Evolutionary conservation across 2,888 invertebrate species (phyloP).

Genomic region (Theristus sp.): DNA sequence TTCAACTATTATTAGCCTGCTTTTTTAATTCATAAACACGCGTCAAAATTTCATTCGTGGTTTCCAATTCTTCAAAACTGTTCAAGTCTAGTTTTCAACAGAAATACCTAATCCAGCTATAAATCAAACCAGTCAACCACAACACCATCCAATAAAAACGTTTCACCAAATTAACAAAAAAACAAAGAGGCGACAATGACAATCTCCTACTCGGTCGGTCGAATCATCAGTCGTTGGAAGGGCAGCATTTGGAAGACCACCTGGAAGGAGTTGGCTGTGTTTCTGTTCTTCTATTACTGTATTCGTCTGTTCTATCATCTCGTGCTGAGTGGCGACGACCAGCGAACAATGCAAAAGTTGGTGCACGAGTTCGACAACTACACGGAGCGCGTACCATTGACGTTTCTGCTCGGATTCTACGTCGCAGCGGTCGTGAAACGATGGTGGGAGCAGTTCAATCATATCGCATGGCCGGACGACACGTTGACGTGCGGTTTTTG

Average conservation of each 20-base stretch:
- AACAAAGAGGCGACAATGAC: conserved; percentile 39
- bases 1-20: too few relatives aligned
- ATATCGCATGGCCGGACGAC: conserved; percentile 8
- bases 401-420: conserved; percentile 19
- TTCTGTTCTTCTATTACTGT: neutral
- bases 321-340: neutral
- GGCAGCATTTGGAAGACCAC: conserved; percentile 4
- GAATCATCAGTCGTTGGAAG: neutral
- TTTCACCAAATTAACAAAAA: neutral
- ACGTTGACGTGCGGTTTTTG: neutral
- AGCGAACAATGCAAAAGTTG: neutral
- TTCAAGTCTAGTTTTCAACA: too few relatives aligned
- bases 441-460: conserved; percentile 8
- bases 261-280: conserved; percentile 3
- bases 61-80: too few relatives aligned
- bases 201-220: conserved; percentile 2
- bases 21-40: too few relatives aligned
- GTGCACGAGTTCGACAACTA: conserved; percentile 13
- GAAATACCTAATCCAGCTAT: too few relatives aligned
- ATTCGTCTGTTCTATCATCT: neutral
- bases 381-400: conserved; percentile 16
- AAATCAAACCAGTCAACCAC: too few relatives aligned
- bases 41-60: too few relatives aligned
- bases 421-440: conserved; percentile 16
- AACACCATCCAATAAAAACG: too few relatives aligned